Base-by-base conservation (phyloP, 2,113 vertebrate species). In the Phylloscopus whistleri region DNA sequence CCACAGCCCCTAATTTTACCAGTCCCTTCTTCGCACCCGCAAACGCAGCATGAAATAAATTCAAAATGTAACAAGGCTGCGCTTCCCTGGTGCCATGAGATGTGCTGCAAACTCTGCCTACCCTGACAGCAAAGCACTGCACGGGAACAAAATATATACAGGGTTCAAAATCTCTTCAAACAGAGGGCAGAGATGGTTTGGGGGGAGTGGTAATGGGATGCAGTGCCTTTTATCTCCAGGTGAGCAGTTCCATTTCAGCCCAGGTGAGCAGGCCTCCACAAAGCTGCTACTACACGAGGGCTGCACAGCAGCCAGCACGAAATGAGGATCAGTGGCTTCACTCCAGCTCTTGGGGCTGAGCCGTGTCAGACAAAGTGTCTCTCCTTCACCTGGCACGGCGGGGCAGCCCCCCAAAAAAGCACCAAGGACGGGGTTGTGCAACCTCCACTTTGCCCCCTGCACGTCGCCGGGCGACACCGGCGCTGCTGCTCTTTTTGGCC, bases 21-120 rank as follows among this genome's bases (percentile, higher is more conserved):
- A 7, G 77, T 19, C 43, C 86, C 1, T 58, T 68, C 88, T 22
- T 68, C 14, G 7, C 60, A 27, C 49, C 41, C 6, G 0, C 52
- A 37, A 96, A 81, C 3, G 1, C 84, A 58, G 93, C 90, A 35
- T 4, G 73, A 96, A 92, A 92, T 84, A 84, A 90, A 90, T 83
- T 60, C 92, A 21, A 21, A 19, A 27, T 6, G 31, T 17, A 85
- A 88, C 63, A 37, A 55, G 60, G 69, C 21, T 68, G 60, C 64
- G 12, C 74, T 15, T 56, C 49, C 75, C 60, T 0, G 0, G 78
- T 26, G 87, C 91, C 82, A 63, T 20, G 16, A 74, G 92, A 86
- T 13, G 1, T 1, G 2, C 58, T 16, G 48, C 30, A 18, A 75
- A 7, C 90, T 37, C 95, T 37, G 53, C 62, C 3, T 4, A 37